Percentiles rank a stretch among this genome's conserved stretches.
Evolutionary conservation across 2,113 vertebrate species (phyloP).

Genomic region (Zapornia atra): DNA sequence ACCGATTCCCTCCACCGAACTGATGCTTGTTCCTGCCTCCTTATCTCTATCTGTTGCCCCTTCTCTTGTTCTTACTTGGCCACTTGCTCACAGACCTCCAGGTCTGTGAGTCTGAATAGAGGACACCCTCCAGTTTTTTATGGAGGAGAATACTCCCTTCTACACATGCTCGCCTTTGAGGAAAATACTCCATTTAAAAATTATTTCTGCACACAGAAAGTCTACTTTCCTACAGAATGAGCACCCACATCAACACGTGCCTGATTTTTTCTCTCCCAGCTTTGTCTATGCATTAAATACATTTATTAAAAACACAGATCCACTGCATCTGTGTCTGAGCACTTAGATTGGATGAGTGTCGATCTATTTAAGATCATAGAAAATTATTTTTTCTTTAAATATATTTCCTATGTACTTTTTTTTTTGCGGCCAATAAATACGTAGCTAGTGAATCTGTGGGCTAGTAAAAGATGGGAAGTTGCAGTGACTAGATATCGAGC

Average conservation of each 20-base stretch:
- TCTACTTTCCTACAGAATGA: neutral
- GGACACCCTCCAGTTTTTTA: neutral
- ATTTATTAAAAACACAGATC: neutral
- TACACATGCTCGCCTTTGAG: neutral
- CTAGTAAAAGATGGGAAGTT: neutral
- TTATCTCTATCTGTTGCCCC: neutral
- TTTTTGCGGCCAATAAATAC: neutral
- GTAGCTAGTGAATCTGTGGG: neutral
- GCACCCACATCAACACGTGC: neutral
- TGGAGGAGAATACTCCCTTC: neutral
- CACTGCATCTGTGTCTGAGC: neutral
- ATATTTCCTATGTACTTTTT: neutral
- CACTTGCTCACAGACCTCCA: neutral
- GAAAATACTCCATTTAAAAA: neutral
- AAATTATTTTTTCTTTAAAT: neutral
- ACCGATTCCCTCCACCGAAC: neutral
- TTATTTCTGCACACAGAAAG: neutral
- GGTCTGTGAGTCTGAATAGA: neutral
- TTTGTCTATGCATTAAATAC: neutral
- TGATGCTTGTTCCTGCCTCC: neutral
- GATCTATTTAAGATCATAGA: neutral
- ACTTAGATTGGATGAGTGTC: neutral
- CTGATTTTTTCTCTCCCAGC: neutral
- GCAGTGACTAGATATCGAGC: neutral
- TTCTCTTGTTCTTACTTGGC: neutral